Evolutionary conservation across 2,888 invertebrate species (phyloP).

Genomic region (Lithophane semibrunnea): DNA sequence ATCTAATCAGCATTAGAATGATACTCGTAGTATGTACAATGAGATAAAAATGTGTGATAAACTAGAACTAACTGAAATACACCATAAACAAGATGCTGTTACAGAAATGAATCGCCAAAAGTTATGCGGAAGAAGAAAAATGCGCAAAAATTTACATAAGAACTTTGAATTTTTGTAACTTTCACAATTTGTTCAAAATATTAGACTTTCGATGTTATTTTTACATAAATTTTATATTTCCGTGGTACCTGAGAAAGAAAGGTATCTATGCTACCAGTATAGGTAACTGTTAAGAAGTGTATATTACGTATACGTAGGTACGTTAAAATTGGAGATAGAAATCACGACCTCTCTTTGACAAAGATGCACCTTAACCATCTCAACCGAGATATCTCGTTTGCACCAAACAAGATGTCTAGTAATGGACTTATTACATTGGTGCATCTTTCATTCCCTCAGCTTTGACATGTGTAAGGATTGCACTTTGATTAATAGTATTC

Average conservation of each 20-base stretch:
- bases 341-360: too few relatives aligned
- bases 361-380: too few relatives aligned
- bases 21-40: constrained; percentile 2
- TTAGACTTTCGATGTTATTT: constrained; percentile 8
- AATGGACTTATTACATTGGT: too few relatives aligned
- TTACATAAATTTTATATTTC: neutral
- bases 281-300: neutral
- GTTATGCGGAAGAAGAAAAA: neutral
- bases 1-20: constrained; percentile 54
- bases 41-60: constrained; percentile 38
- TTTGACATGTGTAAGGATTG: neutral
- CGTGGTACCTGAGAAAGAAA: too few relatives aligned
- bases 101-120: neutral
- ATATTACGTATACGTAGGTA: neutral
- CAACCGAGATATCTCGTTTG: too few relatives aligned
- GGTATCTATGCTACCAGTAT: neutral
- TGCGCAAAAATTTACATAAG: neutral
- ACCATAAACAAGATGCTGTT: neutral
- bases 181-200: constrained; percentile 32
- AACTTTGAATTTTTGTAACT: constrained; percentile 7
- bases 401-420: too few relatives aligned
- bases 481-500: neutral
- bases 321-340: neutral
- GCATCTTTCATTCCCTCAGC: neutral
- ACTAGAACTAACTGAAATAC: neutral